Conservation (phyloP, 2,113 vertebrate species). For the Prinia subflava region DNA sequence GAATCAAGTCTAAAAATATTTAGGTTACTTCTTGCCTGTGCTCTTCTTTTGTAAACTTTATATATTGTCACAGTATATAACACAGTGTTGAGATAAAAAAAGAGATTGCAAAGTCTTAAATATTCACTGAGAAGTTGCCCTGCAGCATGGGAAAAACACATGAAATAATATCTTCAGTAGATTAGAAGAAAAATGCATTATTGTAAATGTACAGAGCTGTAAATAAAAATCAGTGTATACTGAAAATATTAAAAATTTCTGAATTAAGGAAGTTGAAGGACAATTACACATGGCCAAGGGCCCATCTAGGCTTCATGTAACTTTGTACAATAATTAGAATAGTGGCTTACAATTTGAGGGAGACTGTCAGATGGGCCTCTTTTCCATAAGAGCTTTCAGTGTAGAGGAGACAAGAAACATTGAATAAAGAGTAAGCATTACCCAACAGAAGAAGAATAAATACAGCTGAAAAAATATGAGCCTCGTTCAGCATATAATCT, state of each 20-base stretch:
- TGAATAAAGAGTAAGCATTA: neutral
- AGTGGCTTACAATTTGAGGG: neutral
- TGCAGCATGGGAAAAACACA: neutral
- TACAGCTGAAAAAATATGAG: neutral
- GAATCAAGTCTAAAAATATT: neutral
- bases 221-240: neutral
- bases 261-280: neutral
- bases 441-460: neutral
- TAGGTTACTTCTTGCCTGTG: neutral
- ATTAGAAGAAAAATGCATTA: neutral
- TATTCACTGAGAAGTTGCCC: neutral
- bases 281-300: neutral
- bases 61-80: neutral
- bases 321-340: neutral
- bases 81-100: neutral
- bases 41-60: neutral
- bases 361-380: neutral
- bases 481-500: neutral
- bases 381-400: neutral
- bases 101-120: neutral
- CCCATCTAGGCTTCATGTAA: accelerated
- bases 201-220: neutral
- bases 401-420: neutral
- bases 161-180: neutral
- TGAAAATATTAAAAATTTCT: neutral